Evolutionary conservation across 2,888 invertebrate genomes (phyloP), one percentile per base, ranked within the genome.

Genomic region (Lamproptera curius): DNA sequence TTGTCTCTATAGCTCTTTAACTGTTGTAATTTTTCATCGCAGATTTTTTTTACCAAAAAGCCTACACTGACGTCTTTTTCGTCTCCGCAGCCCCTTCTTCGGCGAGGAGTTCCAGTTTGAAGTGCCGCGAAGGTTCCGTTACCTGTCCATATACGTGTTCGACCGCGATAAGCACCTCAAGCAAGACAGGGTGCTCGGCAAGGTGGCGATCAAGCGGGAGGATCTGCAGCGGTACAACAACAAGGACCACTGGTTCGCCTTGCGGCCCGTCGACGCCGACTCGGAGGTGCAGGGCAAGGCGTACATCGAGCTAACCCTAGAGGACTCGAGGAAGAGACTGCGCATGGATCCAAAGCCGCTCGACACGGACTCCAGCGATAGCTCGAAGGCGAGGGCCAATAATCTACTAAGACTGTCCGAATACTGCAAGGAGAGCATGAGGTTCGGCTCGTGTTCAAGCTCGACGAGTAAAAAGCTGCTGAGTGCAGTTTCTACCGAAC

Each of bases 21-120:
- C n/a, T n/a, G n/a, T n/a, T n/a, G n/a, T n/a, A n/a, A n/a, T n/a
- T n/a, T n/a, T n/a, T n/a, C n/a, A n/a, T n/a, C n/a, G n/a, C n/a
- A n/a, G n/a, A n/a, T n/a, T n/a, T n/a, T n/a, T n/a, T n/a, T n/a
- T n/a, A n/a, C n/a, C n/a, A n/a, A n/a, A n/a, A n/a, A n/a, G n/a
- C n/a, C 4, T 11, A 37, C 20, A 11, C 10, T n/a, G 10, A n/a
- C 11, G 17, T 20, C 4, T 28, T 48, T 58, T 53, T 44, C 60
- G 53, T 76, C 10, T 28, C n/a, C 28, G n/a, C 79, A 94, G 94
- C 76, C 96, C 97, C 58, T 97, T 96, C 83, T 97, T 96, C 78
- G 96, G 95, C 53, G 97, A 97, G 76, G 97, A 97, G 80, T 97
- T 96, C 86, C 94, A 95, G 76, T 97, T 97, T 74, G 96, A 96